These are phyloP conservation scores for Hydrolagus colliei DNA, from an alignment of 2,797 vertebrate genomes.

Conservation along the genomic window DNA sequence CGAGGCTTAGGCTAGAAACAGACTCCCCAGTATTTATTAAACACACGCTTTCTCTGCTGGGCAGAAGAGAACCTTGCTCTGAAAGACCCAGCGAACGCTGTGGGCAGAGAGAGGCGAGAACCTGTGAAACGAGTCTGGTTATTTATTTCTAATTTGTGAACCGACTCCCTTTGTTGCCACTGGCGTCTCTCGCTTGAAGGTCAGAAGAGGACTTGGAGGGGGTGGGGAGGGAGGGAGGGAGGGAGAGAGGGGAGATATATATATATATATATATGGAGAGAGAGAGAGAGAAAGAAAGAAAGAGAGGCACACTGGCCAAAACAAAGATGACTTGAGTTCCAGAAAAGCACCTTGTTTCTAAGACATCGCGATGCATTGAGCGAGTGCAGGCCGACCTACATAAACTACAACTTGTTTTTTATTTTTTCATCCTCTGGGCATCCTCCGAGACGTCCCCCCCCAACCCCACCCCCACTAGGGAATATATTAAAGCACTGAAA, in stretches of 20 bases:
- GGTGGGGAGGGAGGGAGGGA: no score
- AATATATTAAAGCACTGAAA: background rate
- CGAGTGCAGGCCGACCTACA: background rate
- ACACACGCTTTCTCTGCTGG: constrained; percentile 36
- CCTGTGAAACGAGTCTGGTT: background rate
- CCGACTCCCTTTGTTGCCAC: background rate
- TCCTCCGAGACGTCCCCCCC: no score
- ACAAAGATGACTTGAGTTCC: background rate
- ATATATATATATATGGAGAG: no score
- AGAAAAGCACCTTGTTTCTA: background rate
- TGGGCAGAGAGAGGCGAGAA: background rate
- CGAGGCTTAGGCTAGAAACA: constrained; percentile 28
- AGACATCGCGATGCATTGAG: background rate
- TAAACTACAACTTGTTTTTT: no score
- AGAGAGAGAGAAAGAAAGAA: no score
- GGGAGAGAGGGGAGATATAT: no score
- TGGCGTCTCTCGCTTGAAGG: constrained; percentile 22
- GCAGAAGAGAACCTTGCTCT: constrained; percentile 19
- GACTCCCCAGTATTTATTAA: constrained; percentile 28
- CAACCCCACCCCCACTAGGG: background rate
- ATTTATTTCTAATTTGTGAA: background rate
- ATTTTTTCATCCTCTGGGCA: background rate
- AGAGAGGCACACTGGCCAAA: constrained; percentile 4
- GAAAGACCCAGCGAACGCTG: constrained; percentile 16
- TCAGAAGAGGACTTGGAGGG: background rate